Evolutionary conservation across 1,140 invertebrate species (phyloP).

Genomic region (Drosophila cardini): DNA sequence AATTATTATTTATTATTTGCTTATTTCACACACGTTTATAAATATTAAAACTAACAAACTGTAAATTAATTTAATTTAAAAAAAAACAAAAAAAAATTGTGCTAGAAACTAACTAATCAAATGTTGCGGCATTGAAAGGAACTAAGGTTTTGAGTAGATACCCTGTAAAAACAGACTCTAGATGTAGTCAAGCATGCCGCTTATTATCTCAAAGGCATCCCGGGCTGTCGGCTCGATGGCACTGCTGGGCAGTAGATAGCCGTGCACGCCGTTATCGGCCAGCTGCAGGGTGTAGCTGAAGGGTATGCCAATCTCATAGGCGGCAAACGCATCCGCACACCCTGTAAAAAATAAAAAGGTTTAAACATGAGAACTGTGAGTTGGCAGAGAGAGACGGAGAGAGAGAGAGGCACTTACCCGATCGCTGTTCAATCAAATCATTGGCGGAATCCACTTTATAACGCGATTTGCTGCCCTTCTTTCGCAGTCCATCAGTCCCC

Average conservation of each 20-base stretch:
- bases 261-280: conserved; percentile 89
- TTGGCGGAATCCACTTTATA: conserved; percentile 82
- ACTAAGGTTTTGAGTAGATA: conserved; percentile 28
- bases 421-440: conserved; percentile 77
- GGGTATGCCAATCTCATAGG: conserved; percentile 88
- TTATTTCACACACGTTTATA: conserved; percentile 33
- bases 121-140: conserved; percentile 27
- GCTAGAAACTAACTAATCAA: neutral
- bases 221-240: conserved; percentile 90
- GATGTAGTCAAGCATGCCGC: conserved; percentile 88
- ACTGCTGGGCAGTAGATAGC: conserved; percentile 91
- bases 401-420: conserved; percentile 51
- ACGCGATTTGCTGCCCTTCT: conserved; percentile 74
- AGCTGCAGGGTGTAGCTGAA: conserved; percentile 92
- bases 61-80: conserved; percentile 20
- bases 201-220: conserved; percentile 93
- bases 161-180: conserved; percentile 8
- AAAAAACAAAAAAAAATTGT: conserved; percentile 31
- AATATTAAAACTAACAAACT: conserved; percentile 37
- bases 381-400: neutral
- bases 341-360: conserved; percentile 84
- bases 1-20: conserved; percentile 39
- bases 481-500: conserved; percentile 75
- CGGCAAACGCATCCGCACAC: conserved; percentile 90
- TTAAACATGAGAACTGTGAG: neutral